A percentile compares a stretch with the other conserved stretches of the same genome.
Evolutionary conservation across 2,113 vertebrate genomes (phyloP).

Genomic region (Acrocephalus kingi): DNA sequence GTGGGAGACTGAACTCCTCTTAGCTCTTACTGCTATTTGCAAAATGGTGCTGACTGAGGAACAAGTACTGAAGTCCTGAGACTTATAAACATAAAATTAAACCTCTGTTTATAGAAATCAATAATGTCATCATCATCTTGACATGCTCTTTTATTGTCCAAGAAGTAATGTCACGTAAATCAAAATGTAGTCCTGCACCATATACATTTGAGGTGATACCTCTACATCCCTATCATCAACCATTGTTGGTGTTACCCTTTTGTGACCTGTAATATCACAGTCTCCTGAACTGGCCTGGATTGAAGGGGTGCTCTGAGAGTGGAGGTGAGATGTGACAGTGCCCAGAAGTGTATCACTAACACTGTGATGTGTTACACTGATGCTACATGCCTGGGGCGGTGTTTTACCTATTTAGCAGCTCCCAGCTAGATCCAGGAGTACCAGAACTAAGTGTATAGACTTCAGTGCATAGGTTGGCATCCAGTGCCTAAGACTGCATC

Average conservation of each 20-base stretch:
- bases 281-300: background rate
- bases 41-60: background rate
- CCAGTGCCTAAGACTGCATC: background rate
- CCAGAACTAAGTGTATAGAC: background rate
- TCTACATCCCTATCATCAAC: background rate
- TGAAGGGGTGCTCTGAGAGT: background rate
- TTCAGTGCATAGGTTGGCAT: background rate
- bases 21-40: background rate
- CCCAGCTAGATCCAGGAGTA: background rate
- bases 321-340: background rate
- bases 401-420: background rate
- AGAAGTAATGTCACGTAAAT: background rate
- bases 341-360: background rate
- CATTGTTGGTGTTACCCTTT: background rate
- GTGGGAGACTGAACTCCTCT: background rate
- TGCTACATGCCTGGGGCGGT: too few species aligned
- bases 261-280: background rate
- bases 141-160: background rate
- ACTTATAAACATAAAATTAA: background rate
- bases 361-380: background rate
- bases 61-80: background rate
- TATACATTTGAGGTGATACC: background rate
- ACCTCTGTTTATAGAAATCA: background rate
- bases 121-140: background rate
- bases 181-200: background rate